Percentiles rank a stretch among this genome's conserved stretches.
phyloP scores from a whole-genome alignment of 2,888 invertebrate species.

The Lasioglossum vierecki region DNA sequence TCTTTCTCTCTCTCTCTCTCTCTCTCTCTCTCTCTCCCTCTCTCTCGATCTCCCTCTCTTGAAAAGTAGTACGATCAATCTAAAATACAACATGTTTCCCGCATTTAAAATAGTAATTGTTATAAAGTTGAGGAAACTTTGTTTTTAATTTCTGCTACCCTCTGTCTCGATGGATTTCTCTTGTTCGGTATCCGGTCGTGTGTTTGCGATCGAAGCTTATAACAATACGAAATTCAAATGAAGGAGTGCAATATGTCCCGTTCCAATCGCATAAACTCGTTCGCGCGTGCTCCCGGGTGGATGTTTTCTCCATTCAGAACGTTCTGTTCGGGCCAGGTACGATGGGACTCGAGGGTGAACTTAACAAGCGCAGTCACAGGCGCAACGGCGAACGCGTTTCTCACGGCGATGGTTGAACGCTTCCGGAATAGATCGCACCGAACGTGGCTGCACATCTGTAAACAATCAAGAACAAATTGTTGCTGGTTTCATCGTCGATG shows the following conservation, averaged over 20 bases:
- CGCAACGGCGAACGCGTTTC: constrained; percentile 90
- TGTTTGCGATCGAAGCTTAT: constrained; percentile 11
- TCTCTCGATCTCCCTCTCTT: neutral
- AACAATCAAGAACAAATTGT: constrained; percentile 54
- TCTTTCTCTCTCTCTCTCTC: neutral
- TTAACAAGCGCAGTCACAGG: constrained; percentile 90
- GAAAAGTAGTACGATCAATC: constrained; percentile 17
- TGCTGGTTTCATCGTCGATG: neutral
- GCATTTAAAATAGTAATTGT: constrained; percentile 27
- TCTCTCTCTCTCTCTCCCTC: neutral
- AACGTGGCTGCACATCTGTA: constrained; percentile 93
- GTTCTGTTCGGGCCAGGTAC: constrained; percentile 30
- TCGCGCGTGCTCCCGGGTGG: constrained; percentile 25
- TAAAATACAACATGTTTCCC: constrained; percentile 1
- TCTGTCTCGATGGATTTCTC: neutral
- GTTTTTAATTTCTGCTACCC: constrained; percentile 21
- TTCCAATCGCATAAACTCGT: constrained; percentile 38
- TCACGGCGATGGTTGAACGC: constrained; percentile 85
- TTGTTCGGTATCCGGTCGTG: constrained; percentile 10
- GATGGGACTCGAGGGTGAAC: constrained; percentile 21
- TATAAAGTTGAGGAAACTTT: constrained; percentile 30
- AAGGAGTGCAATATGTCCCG: constrained; percentile 30
- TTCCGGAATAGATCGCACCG: constrained; percentile 87
- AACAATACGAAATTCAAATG: constrained; percentile 7
- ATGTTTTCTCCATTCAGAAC: constrained; percentile 22